Percentiles rank a stretch among this genome's conserved stretches.
phyloP scores from a whole-genome alignment of 2,797 vertebrate species.

The Danio jaintianensis region DNA sequence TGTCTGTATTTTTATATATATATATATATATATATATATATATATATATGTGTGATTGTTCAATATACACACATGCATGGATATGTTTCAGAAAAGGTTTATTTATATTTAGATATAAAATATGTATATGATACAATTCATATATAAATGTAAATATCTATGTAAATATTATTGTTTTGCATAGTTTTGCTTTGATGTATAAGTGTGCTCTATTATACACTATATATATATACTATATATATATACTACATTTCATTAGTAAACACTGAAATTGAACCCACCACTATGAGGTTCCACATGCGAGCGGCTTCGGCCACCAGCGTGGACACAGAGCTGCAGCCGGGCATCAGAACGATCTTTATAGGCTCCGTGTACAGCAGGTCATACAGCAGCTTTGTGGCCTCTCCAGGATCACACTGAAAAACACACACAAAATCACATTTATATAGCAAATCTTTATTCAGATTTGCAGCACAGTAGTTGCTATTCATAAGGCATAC shows the following conservation, averaged over 20 bases:
- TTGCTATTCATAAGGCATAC: slow-evolving; percentile 8
- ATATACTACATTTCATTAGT: background rate
- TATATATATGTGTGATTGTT: no score
- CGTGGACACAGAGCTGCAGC: slow-evolving; percentile 90
- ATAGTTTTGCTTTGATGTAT: no score
- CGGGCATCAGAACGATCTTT: slow-evolving; percentile 86
- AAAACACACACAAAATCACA: slow-evolving; percentile 16
- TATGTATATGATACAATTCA: no score
- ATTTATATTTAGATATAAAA: no score
- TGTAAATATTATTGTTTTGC: no score
- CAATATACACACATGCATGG: no score
- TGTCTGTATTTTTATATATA: no score
- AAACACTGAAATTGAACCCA: slow-evolving; percentile 49
- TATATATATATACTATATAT: no score
- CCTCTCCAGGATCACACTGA: slow-evolving; percentile 83
- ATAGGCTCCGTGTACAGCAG: slow-evolving; percentile 86
- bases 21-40: no score
- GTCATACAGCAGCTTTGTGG: slow-evolving; percentile 85
- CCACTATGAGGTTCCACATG: slow-evolving; percentile 89
- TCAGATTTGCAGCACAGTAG: slow-evolving; percentile 30
- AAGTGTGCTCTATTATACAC: no score
- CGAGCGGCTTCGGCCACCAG: slow-evolving; percentile 89
- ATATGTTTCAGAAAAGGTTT: no score
- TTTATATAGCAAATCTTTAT: slow-evolving; percentile 6
- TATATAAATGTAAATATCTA: no score